Conservation (phyloP, 2,797 vertebrate species). For the Sebastes ruberrimus region DNA sequence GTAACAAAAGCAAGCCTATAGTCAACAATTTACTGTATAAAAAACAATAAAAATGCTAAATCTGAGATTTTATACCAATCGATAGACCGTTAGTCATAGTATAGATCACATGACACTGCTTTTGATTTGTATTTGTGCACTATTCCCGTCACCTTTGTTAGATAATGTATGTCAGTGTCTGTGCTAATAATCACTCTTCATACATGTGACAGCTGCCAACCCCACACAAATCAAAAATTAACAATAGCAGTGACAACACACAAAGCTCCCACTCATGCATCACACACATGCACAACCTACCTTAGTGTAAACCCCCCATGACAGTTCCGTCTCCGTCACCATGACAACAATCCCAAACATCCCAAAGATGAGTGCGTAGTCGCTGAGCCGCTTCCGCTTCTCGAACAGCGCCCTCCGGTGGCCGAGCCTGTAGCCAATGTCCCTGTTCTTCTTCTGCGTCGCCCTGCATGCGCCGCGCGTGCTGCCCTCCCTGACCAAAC, state of each 20-base stretch:
- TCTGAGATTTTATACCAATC: not conserved
- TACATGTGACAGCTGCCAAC: conserved; percentile 73
- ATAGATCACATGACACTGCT: conserved; percentile 30
- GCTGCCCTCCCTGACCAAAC: conserved; percentile 74
- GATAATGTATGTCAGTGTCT: conserved; percentile 39
- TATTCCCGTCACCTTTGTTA: conserved; percentile 40
- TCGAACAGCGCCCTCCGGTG: conserved; percentile 93
- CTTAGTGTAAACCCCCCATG: conserved; percentile 97
- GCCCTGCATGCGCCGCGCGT: conserved; percentile 53
- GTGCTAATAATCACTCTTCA: conserved; percentile 49
- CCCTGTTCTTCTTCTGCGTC: conserved; percentile 84
- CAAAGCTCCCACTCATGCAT: conserved; percentile 53
- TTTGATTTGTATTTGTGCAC: conserved; percentile 26
- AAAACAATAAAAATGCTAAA: not conserved
- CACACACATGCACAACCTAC: conserved; percentile 71
- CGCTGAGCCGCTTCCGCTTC: conserved; percentile 94
- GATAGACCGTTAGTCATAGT: conserved; percentile 21
- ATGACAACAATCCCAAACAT: conserved; percentile 98
- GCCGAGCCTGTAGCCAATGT: conserved; percentile 91
- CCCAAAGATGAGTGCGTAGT: conserved; percentile 96
- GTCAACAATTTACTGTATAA: not conserved
- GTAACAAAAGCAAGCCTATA: not conserved
- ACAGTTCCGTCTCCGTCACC: conserved; percentile 96
- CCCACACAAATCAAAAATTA: conserved; percentile 89
- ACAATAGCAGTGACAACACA: conserved; percentile 57